Evolutionary conservation across 2,797 vertebrate genomes (phyloP), one percentile per base, ranked within the genome.

Genomic region (Sciaenops ocellatus): DNA sequence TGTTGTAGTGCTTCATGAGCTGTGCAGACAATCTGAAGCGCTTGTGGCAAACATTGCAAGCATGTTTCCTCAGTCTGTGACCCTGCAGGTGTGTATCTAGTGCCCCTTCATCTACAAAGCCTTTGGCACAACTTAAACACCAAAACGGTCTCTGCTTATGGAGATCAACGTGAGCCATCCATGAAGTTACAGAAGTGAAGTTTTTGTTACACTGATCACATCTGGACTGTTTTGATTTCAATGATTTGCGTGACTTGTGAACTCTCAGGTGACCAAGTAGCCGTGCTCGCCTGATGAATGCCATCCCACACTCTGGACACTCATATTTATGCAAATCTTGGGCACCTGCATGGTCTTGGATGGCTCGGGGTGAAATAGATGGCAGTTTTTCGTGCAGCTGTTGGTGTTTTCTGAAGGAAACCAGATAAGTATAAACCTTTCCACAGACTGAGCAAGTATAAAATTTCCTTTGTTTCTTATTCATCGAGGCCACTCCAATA

Each of bases 331-430:
- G 6, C 16, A 81, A 16, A 60, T 10, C 79, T 11, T 2, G n/a
- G 12, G 41, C 79, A 63, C 2, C 6, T 0, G 34, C 30, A 6
- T 1, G 5, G 6, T 3, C 5, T 38, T 9, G 34, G 8, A 38
- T 9, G 34, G 34, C 34, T 38, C 8, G 9, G 34, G 34, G 34
- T 12, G 3, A 10, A 2, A 1, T 0, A 2, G 51, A 0, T 7
- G 3, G 0, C 1, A 5, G 1, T 1, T 17, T 24, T n/a, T 78
- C 54, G 1, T 95, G 93, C 26, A 69, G 11, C 55, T 17, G 78
- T 55, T 68, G 80, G 76, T 95, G 95, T 75, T 95, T 95, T 61
- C 13, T 56, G 68, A 91, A 95, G 2, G 94, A 90, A 46, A 83
- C 63, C 6, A 84, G 44, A 59, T 93, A 95, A 0, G 51, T 76